Percentiles rank a stretch among this genome's conserved stretches.
Conservation (phyloP, 2,113 vertebrate genomes). For the Speoplatyrhinus poulsoni region DNA sequence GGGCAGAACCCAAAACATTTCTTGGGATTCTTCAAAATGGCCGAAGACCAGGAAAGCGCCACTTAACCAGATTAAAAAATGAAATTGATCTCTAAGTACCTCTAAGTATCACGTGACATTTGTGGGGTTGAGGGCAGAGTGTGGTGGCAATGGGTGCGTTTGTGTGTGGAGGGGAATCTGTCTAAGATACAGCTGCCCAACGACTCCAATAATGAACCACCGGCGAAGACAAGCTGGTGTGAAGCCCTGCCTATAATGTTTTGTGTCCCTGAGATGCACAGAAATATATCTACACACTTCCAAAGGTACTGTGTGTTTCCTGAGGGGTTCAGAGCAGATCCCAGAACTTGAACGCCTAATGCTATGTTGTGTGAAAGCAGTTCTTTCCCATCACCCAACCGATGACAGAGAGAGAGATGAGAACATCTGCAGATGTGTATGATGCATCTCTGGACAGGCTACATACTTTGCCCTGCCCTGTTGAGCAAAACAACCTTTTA, state of each 20-base stretch:
- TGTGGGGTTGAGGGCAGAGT: slow-evolving; percentile 38
- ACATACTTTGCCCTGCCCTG: too few relatives aligned
- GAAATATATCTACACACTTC: slow-evolving; percentile 24
- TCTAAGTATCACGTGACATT: slow-evolving; percentile 69
- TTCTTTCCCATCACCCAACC: slow-evolving; percentile 43
- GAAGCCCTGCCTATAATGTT: too few relatives aligned
- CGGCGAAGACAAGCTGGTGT: slow-evolving; percentile 11
- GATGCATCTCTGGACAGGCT: too few relatives aligned
- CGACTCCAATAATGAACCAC: slow-evolving; percentile 49
- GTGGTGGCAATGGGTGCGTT: slow-evolving; percentile 24
- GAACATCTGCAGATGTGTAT: too few relatives aligned
- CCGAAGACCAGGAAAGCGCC: slow-evolving; percentile 56
- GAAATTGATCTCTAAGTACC: slow-evolving; percentile 77
- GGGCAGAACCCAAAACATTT: slow-evolving; percentile 35
- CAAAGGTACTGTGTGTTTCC: slow-evolving; percentile 7
- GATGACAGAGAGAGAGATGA: slow-evolving; percentile 26
- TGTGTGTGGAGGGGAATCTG: slow-evolving; percentile 23
- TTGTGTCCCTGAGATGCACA: too few relatives aligned
- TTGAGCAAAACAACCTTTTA: too few relatives aligned
- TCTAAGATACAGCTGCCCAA: slow-evolving; percentile 42
- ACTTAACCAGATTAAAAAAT: slow-evolving; percentile 78
- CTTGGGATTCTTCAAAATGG: slow-evolving; percentile 63
- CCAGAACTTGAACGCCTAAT: slow-evolving; percentile 16
- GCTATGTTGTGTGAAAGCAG: slow-evolving; percentile 26
- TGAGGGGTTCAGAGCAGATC: neutral